Conservation (phyloP, 2,888 invertebrate genomes). For the Drosophila subquinaria region DNA sequence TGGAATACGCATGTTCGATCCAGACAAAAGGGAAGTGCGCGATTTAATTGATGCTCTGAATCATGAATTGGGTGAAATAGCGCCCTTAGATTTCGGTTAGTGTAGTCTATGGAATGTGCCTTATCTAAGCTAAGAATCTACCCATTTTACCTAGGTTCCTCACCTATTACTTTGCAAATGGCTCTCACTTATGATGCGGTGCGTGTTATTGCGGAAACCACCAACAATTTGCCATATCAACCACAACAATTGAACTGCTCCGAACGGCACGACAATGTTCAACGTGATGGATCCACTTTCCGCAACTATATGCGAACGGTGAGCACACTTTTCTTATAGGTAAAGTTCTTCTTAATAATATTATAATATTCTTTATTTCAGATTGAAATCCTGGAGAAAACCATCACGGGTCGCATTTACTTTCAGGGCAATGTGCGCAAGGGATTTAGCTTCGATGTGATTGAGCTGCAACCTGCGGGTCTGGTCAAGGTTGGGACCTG, state of each 20-base stretch:
- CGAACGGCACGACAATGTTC: constrained; percentile 87
- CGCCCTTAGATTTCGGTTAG: constrained; percentile 51
- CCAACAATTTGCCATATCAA: constrained; percentile 88
- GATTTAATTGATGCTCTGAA: constrained; percentile 72
- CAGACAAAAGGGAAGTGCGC: constrained; percentile 87
- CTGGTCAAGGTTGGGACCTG: constrained; percentile 90
- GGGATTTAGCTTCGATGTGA: constrained; percentile 89
- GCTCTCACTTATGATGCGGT: constrained; percentile 95
- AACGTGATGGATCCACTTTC: constrained; percentile 93
- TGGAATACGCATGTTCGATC: constrained; percentile 89
- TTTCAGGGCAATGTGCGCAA: constrained; percentile 92
- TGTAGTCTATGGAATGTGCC: accelerated
- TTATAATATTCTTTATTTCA: constrained; percentile 12
- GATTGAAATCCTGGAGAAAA: constrained; percentile 86
- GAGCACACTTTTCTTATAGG: neutral
- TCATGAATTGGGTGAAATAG: constrained; percentile 62
- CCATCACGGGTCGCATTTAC: constrained; percentile 90
- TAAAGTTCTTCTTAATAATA: neutral
- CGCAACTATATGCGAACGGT: constrained; percentile 90
- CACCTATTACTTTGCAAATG: constrained; percentile 87
- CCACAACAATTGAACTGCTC: constrained; percentile 87
- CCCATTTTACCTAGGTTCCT: constrained; percentile 58
- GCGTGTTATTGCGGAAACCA: constrained; percentile 91
- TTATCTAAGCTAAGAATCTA: neutral
- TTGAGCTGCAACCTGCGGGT: constrained; percentile 89